phyloP scores from a whole-genome alignment of 2,113 vertebrate genomes.

The Varanus salvator region DNA sequence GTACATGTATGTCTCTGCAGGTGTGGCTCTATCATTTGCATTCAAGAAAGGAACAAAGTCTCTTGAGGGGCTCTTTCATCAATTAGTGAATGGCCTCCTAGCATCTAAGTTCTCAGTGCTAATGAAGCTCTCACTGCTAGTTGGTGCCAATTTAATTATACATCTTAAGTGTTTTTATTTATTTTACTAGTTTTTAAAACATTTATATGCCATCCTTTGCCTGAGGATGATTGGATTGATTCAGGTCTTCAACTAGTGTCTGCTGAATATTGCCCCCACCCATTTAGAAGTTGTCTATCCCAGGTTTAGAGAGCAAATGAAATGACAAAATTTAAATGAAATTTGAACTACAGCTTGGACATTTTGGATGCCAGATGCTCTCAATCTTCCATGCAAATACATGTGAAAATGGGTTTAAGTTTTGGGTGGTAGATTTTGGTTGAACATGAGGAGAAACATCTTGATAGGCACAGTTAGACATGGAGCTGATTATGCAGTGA shows the following conservation, averaged over 20 bases:
- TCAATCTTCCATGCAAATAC: conserved; percentile 6
- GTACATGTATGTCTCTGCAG: neutral
- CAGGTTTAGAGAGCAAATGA: neutral
- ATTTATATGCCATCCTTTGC: too few species aligned
- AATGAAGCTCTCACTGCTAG: neutral
- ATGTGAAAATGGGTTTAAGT: conserved; percentile 34
- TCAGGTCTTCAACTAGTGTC: neutral
- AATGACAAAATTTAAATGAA: conserved; percentile 32
- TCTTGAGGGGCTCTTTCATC: neutral
- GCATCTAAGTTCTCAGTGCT: neutral
- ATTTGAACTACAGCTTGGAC: conserved; percentile 33
- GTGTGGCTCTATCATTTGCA: neutral
- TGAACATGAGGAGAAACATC: too few species aligned
- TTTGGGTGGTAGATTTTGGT: too few species aligned
- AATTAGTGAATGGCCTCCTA: neutral
- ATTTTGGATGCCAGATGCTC: conserved; percentile 31
- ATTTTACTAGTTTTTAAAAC: too few species aligned
- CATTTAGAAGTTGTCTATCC: neutral
- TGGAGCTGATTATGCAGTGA: too few species aligned
- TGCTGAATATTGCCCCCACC: neutral
- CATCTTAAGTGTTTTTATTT: too few species aligned
- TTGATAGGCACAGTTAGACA: too few species aligned
- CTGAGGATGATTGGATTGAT: neutral
- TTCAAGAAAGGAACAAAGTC: neutral
- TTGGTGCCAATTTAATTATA: neutral